These are phyloP conservation scores for Athene noctua DNA, from an alignment of 2,113 vertebrate genomes.

Conservation along the genomic window DNA sequence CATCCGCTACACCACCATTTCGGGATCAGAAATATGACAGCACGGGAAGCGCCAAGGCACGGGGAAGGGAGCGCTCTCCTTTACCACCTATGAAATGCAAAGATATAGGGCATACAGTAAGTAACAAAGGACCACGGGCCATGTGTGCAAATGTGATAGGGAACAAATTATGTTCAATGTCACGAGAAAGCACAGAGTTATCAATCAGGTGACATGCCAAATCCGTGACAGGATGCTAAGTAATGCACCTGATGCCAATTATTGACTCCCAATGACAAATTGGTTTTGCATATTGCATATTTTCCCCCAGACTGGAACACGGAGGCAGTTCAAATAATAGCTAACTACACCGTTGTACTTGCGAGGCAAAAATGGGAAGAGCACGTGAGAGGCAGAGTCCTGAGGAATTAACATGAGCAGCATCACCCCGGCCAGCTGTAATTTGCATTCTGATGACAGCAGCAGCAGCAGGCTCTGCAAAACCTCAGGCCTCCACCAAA, in stretches of 20 bases:
- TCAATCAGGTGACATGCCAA: constrained; percentile 28
- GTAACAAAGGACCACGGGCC: neutral
- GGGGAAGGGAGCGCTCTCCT: neutral
- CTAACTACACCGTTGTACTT: neutral
- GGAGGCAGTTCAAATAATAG: neutral
- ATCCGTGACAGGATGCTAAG: constrained; percentile 35
- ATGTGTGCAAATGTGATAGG: neutral
- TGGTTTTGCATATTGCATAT: constrained; percentile 20
- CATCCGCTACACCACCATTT: neutral
- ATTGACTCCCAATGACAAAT: constrained; percentile 45
- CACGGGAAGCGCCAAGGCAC: neutral
- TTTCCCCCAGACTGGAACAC: neutral
- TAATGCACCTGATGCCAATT: constrained; percentile 24
- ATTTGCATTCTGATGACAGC: neutral
- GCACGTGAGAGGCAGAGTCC: neutral
- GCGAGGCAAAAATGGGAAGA: neutral
- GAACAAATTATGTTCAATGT: neutral
- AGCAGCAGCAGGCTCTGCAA: neutral
- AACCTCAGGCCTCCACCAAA: neutral
- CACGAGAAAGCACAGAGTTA: neutral
- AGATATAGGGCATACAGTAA: neutral
- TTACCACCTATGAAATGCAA: neutral
- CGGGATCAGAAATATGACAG: neutral
- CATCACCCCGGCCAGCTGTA: neutral
- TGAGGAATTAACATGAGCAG: neutral